These are phyloP conservation scores for Dendrolimus kikuchii DNA, from an alignment of 1,140 invertebrate genomes.

Conservation along the genomic window DNA sequence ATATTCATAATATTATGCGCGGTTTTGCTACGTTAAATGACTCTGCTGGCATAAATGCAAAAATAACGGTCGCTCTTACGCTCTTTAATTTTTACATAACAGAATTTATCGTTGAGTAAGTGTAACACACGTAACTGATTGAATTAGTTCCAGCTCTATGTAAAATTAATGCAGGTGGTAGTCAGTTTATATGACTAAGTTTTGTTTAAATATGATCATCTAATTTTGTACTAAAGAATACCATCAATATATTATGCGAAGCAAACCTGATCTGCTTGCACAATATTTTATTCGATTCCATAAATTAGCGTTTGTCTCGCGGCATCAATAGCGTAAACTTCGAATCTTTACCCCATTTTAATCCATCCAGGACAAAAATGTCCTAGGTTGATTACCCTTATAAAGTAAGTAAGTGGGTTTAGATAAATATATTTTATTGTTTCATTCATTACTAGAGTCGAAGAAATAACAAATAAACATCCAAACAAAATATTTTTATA, in stretches of 20 bases:
- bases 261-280: too few relatives aligned
- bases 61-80: conserved; percentile 3
- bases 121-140: conserved; percentile 1
- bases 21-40: neutral
- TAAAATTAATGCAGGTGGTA: too few relatives aligned
- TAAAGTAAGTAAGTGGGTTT: neutral
- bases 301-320: too few relatives aligned
- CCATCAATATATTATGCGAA: too few relatives aligned
- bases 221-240: too few relatives aligned
- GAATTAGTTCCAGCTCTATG: neutral
- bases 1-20: neutral
- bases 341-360: too few relatives aligned
- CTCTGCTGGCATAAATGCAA: neutral
- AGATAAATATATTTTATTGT: too few relatives aligned
- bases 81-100: conserved; percentile 4
- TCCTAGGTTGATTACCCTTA: neutral
- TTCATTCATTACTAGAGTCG: neutral
- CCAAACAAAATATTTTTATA: too few relatives aligned
- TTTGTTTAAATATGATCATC: too few relatives aligned
- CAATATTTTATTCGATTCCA: too few relatives aligned
- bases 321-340: too few relatives aligned
- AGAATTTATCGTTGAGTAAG: neutral
- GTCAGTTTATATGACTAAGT: too few relatives aligned
- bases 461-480: neutral
- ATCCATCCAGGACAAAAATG: neutral